A percentile compares a stretch with the other conserved stretches of the same genome.
These are phyloP conservation scores for Tamandua tetradactyla DNA, from an alignment of 2,797 vertebrate species.

Conservation along the genomic window DNA sequence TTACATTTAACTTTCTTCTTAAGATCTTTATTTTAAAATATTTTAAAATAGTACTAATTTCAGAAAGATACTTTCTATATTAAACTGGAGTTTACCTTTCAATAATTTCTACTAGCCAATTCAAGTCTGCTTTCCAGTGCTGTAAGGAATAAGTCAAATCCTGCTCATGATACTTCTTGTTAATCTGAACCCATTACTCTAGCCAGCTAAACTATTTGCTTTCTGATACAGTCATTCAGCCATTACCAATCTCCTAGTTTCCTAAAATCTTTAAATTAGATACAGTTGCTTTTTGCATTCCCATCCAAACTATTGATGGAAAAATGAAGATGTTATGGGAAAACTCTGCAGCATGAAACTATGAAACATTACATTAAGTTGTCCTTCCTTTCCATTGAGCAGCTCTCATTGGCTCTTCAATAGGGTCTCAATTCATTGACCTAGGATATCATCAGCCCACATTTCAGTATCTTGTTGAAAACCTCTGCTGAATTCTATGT, in stretches of 20 bases:
- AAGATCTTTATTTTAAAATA: background rate
- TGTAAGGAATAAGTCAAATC: background rate
- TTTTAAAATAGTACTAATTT: background rate
- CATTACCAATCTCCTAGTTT: background rate
- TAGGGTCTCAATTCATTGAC: background rate
- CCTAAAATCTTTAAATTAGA: background rate
- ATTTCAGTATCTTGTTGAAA: background rate
- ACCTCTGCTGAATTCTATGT: background rate
- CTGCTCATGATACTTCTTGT: background rate
- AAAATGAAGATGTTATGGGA: background rate
- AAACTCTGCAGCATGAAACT: background rate
- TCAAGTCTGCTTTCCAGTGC: background rate
- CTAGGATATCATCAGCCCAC: background rate
- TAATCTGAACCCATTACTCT: background rate
- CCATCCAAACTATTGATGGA: background rate
- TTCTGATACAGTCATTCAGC: background rate
- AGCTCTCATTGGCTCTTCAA: background rate
- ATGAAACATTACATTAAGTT: background rate
- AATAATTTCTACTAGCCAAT: background rate
- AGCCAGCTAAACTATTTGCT: background rate
- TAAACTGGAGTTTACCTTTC: conserved; percentile 27
- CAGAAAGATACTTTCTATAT: background rate
- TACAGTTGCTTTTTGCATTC: background rate
- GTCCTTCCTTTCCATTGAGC: background rate
- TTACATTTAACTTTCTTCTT: background rate